These are phyloP conservation scores for Rhodeus uyekii DNA, from an alignment of 2,797 vertebrate genomes.

Conservation along the genomic window DNA sequence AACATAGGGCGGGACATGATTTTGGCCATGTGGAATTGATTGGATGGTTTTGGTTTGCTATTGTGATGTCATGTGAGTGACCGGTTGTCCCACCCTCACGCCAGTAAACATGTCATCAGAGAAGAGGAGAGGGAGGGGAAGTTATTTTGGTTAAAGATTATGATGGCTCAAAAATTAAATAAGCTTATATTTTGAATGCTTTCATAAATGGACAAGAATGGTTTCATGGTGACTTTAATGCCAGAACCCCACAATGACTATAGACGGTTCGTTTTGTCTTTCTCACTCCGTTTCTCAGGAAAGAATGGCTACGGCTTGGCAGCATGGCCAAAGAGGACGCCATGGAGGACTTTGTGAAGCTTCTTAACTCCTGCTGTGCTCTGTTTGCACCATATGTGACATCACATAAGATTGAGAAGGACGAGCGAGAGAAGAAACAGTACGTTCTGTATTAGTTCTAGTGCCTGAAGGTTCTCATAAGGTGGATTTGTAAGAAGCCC, in stretches of 20 bases:
- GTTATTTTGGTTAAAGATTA: too few species aligned
- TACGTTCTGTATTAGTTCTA: constrained; percentile 60
- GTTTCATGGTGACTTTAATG: not conserved
- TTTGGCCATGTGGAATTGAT: too few species aligned
- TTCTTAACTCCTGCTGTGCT: constrained; percentile 92
- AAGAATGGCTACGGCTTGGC: constrained; percentile 94
- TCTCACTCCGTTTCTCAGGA: constrained; percentile 71
- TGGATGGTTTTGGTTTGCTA: too few species aligned
- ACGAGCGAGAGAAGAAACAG: constrained; percentile 96
- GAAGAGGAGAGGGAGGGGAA: too few species aligned
- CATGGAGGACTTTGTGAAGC: constrained; percentile 94
- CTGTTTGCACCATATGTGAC: constrained; percentile 92
- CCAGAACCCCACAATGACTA: not conserved
- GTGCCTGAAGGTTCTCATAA: not conserved
- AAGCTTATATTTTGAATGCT: too few species aligned
- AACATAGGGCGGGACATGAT: too few species aligned
- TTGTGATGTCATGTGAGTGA: too few species aligned
- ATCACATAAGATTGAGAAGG: constrained; percentile 96
- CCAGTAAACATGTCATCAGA: too few species aligned
- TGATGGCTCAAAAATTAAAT: not conserved
- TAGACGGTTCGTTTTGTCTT: not conserved
- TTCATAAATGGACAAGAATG: not conserved
- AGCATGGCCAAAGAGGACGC: constrained; percentile 91
- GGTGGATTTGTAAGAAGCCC: not conserved
- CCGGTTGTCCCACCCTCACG: too few species aligned